A percentile compares a stretch with the other conserved stretches of the same genome.
Evolutionary conservation across 2,888 invertebrate genomes (phyloP).

Genomic region (Apocheima hispidaria): DNA sequence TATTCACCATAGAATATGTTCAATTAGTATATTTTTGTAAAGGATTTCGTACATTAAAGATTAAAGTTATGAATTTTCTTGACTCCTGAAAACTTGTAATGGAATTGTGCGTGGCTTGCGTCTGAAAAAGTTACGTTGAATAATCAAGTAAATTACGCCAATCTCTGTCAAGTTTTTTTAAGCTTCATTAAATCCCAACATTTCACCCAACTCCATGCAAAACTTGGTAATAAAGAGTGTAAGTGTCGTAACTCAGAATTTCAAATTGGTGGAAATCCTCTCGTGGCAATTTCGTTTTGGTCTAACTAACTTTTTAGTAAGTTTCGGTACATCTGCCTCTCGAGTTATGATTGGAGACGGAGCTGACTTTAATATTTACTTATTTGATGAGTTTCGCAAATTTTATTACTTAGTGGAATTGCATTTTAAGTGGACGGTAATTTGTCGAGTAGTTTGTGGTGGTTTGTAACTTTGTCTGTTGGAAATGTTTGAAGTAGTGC

Average conservation of each 20-base stretch:
- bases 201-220: constrained; percentile 45
- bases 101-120: neutral
- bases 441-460: constrained; percentile 16
- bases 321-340: constrained; percentile 51
- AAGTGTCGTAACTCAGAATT: constrained; percentile 54
- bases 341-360: constrained; percentile 52
- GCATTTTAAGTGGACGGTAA: constrained; percentile 34
- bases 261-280: constrained; percentile 54
- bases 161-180: constrained; percentile 13
- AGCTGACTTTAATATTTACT: constrained; percentile 48
- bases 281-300: constrained; percentile 28
- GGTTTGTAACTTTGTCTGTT: constrained; percentile 6
- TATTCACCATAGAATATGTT: too few relatives aligned
- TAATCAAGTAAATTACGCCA: constrained; percentile 7
- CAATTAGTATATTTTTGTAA: too few relatives aligned
- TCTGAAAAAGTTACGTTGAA: constrained; percentile 5
- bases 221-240: constrained; percentile 54
- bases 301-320: constrained; percentile 55
- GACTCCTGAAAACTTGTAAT: neutral
- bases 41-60: too few relatives aligned
- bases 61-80: neutral
- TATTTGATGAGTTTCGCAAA: constrained; percentile 40
- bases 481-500: constrained; percentile 8
- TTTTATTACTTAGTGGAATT: constrained; percentile 37
- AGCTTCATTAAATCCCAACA: constrained; percentile 43